Evolutionary conservation across 2,888 invertebrate species (phyloP).

Genomic region (Drosophila cognata): DNA sequence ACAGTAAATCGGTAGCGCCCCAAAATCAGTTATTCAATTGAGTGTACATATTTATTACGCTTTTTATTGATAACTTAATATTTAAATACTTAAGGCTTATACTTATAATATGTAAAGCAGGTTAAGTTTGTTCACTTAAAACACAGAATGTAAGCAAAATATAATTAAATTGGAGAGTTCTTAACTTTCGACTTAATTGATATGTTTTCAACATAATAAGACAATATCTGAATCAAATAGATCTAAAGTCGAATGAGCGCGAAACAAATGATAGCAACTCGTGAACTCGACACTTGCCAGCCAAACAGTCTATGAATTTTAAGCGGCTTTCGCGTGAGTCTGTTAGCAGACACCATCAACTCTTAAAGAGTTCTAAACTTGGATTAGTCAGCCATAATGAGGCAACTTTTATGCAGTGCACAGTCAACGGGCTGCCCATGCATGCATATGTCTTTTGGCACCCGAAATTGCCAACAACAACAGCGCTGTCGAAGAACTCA

Average conservation of each 20-base stretch:
- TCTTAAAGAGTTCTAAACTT: constrained; percentile 34
- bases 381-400: constrained; percentile 57
- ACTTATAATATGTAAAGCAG: background rate
- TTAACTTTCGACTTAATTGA: background rate
- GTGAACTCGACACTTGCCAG: constrained; percentile 19
- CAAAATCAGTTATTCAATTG: background rate
- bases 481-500: constrained; percentile 19
- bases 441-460: constrained; percentile 39
- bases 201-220: background rate
- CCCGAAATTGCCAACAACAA: constrained; percentile 35
- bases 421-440: constrained; percentile 29
- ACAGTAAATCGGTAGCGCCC: no score
- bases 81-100: background rate
- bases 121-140: background rate
- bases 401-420: constrained; percentile 74
- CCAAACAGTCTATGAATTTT: constrained; percentile 28
- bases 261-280: background rate
- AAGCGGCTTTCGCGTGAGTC: constrained; percentile 17
- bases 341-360: background rate
- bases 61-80: background rate
- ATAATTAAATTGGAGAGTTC: background rate
- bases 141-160: background rate
- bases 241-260: background rate
- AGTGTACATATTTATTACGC: background rate
- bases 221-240: background rate